Conservation (phyloP, 2,797 vertebrate species). For the Carcharodon carcharias region DNA sequence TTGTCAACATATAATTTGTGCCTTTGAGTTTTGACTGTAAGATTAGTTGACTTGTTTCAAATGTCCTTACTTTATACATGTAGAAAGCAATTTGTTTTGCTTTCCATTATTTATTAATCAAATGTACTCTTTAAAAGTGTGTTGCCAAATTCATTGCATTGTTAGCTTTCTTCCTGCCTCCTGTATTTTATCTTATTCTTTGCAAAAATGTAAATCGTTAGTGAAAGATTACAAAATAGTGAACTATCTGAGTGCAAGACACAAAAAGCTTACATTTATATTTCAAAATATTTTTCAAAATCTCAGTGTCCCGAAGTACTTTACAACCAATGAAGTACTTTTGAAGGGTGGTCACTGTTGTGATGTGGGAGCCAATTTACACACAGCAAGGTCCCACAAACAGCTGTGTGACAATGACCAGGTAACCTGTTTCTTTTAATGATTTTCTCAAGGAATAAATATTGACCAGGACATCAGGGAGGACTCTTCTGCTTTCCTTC, state of each 20-base stretch:
- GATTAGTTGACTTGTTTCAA: neutral
- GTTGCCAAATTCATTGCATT: neutral
- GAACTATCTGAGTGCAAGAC: neutral
- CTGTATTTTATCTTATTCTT: neutral
- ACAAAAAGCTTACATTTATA: neutral
- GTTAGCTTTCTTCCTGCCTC: too few species aligned
- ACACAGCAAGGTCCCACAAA: neutral
- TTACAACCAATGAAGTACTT: neutral
- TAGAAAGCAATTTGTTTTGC: neutral
- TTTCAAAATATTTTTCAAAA: neutral
- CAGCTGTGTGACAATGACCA: neutral
- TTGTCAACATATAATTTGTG: neutral
- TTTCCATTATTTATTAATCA: neutral
- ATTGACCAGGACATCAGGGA: too few species aligned
- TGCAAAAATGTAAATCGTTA: neutral
- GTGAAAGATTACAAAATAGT: neutral
- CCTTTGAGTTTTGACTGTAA: neutral
- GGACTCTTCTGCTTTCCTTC: neutral
- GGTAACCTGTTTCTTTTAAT: neutral
- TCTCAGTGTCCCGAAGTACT: neutral
- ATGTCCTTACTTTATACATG: neutral
- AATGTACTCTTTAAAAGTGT: neutral
- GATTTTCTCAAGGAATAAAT: too few species aligned
- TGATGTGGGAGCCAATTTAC: neutral
- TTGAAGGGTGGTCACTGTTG: neutral